Percentiles rank a stretch among this genome's conserved stretches.
Conservation (phyloP, 1,140 invertebrate species). For the Wasmannia auropunctata region DNA sequence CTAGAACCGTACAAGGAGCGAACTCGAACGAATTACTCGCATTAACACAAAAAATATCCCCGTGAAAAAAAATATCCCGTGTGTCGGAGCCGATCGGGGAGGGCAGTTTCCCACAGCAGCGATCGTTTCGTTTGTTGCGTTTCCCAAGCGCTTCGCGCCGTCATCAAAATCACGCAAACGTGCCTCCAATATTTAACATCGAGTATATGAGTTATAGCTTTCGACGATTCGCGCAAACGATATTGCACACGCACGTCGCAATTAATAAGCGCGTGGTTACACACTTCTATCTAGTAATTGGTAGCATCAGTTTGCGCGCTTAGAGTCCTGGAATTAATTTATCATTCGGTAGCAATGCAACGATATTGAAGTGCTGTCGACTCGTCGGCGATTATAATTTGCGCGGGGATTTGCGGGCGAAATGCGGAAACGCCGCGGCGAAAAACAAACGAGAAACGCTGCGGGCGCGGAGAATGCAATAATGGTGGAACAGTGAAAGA, state of each 20-base stretch:
- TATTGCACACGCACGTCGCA: background rate
- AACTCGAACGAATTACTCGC: background rate
- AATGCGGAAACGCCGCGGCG: background rate
- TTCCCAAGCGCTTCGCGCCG: background rate
- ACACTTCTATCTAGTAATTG: slow-evolving; percentile 24
- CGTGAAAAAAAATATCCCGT: background rate
- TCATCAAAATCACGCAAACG: background rate
- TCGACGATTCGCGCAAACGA: slow-evolving; percentile 23
- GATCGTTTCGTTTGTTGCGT: background rate
- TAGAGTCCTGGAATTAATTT: slow-evolving; percentile 40
- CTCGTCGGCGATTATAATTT: slow-evolving; percentile 25
- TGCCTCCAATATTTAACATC: slow-evolving; percentile 1
- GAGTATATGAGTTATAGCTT: background rate
- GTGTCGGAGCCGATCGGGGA: background rate
- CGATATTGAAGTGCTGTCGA: slow-evolving; percentile 19
- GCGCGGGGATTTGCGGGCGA: background rate
- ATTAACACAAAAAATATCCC: background rate
- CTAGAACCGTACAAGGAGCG: background rate
- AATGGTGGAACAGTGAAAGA: background rate
- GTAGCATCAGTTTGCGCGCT: background rate
- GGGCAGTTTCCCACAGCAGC: no score
- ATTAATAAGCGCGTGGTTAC: slow-evolving; percentile 18
- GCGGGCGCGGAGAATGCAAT: background rate
- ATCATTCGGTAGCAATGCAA: background rate
- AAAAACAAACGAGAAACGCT: slow-evolving; percentile 18